Conservation (phyloP, 2,888 invertebrate species). For the Apotomis betuletana region DNA sequence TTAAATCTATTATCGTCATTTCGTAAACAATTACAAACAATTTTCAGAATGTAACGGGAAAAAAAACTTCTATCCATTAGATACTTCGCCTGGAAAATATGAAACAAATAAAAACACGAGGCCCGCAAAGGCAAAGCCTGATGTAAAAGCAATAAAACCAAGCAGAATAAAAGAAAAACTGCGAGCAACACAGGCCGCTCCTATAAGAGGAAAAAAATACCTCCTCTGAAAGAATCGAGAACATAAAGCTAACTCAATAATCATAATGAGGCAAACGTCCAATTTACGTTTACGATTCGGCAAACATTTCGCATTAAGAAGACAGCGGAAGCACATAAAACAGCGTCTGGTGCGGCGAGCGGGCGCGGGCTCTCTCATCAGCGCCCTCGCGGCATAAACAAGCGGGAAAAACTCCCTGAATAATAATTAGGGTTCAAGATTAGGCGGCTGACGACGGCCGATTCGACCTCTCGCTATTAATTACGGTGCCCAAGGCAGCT, state of each 20-base stretch:
- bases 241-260: slow-evolving; percentile 48
- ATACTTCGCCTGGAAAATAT: slow-evolving; percentile 23
- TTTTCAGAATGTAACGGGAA: slow-evolving; percentile 7
- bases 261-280: slow-evolving; percentile 60
- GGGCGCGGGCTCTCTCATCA: slow-evolving; percentile 59
- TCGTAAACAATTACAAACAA: background rate
- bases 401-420: slow-evolving; percentile 64
- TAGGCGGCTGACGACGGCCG: slow-evolving; percentile 53
- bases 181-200: slow-evolving; percentile 33
- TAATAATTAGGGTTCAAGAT: slow-evolving; percentile 56
- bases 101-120: slow-evolving; percentile 24
- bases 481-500: slow-evolving; percentile 66
- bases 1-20: background rate
- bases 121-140: slow-evolving; percentile 29
- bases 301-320: slow-evolving; percentile 50
- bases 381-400: slow-evolving; percentile 56
- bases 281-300: slow-evolving; percentile 65
- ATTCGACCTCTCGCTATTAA: slow-evolving; percentile 66
- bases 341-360: slow-evolving; percentile 39
- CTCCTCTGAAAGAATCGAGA: slow-evolving; percentile 43
- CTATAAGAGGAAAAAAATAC: slow-evolving; percentile 26
- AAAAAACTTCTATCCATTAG: slow-evolving; percentile 22
- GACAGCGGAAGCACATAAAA: slow-evolving; percentile 50
- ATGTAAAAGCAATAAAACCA: slow-evolving; percentile 36
- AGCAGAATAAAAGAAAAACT: slow-evolving; percentile 23